Evolutionary conservation across 1,140 invertebrate species (phyloP).

Genomic region (Formica exsecta): DNA sequence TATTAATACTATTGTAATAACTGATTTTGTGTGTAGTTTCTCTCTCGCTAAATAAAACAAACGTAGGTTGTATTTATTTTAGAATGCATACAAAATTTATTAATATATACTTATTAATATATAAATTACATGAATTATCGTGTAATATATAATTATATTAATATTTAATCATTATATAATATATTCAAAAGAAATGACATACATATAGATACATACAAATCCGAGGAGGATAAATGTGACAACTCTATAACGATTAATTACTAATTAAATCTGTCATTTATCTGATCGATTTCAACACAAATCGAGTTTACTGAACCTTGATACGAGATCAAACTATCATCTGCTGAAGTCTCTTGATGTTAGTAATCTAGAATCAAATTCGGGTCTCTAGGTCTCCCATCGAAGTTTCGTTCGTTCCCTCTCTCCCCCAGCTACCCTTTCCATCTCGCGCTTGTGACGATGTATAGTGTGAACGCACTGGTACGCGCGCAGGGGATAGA

Average conservation of each 20-base stretch:
- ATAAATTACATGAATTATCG: background rate
- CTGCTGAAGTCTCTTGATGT: constrained; percentile 28
- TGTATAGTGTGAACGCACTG: constrained; percentile 69
- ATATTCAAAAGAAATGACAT: background rate
- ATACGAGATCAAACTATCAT: background rate
- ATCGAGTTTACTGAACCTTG: constrained; percentile 5
- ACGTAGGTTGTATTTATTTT: background rate
- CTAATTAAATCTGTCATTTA: constrained; percentile 11
- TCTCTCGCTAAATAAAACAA: background rate
- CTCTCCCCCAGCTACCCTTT: background rate
- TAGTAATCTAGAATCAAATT: constrained; percentile 43
- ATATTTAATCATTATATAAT: too few species aligned
- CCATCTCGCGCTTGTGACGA: constrained; percentile 20
- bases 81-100: background rate
- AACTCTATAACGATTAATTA: background rate
- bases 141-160: background rate
- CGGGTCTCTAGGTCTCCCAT: constrained; percentile 42
- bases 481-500: constrained; percentile 51
- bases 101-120: constrained; percentile 7
- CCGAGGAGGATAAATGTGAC: background rate
- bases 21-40: background rate
- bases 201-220: background rate
- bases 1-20: constrained; percentile 6
- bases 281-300: background rate
- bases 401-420: constrained; percentile 19